These are phyloP conservation scores for Perca schrenkii DNA, from an alignment of 2,113 vertebrate genomes.

Conservation along the genomic window DNA sequence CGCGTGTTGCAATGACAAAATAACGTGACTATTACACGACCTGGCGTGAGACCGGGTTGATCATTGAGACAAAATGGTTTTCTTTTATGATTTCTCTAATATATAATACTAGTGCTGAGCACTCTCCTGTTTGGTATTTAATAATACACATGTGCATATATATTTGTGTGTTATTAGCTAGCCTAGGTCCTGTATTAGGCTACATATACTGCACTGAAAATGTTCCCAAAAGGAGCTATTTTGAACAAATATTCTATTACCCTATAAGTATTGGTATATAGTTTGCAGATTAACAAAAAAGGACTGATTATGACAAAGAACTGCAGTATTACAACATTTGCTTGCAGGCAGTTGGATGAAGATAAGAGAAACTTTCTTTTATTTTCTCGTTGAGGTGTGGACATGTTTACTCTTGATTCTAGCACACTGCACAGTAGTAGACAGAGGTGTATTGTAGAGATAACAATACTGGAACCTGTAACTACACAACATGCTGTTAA, in stretches of 20 bases:
- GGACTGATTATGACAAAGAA: background rate
- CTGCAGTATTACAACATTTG: background rate
- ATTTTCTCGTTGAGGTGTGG: slow-evolving; percentile 35
- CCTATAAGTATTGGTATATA: background rate
- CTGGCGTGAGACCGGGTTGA: too few species aligned
- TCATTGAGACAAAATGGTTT: background rate
- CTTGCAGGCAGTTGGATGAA: slow-evolving; percentile 7
- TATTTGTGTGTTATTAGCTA: background rate
- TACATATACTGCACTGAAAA: background rate
- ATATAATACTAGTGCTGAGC: background rate
- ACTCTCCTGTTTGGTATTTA: background rate
- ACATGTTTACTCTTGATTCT: slow-evolving; percentile 10
- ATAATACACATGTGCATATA: background rate
- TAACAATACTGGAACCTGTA: slow-evolving; percentile 7
- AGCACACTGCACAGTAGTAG: background rate
- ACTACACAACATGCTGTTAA: background rate
- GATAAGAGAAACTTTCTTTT: slow-evolving; percentile 9
- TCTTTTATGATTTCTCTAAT: background rate
- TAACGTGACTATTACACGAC: too few species aligned
- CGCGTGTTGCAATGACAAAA: too few species aligned
- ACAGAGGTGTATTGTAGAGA: slow-evolving; percentile 33
- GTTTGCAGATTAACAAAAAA: background rate
- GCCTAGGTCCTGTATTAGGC: background rate
- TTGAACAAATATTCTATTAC: background rate
- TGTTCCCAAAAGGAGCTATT: background rate